Base-by-base conservation (phyloP, 2,888 invertebrate species). In the Epinotia nisella region DNA sequence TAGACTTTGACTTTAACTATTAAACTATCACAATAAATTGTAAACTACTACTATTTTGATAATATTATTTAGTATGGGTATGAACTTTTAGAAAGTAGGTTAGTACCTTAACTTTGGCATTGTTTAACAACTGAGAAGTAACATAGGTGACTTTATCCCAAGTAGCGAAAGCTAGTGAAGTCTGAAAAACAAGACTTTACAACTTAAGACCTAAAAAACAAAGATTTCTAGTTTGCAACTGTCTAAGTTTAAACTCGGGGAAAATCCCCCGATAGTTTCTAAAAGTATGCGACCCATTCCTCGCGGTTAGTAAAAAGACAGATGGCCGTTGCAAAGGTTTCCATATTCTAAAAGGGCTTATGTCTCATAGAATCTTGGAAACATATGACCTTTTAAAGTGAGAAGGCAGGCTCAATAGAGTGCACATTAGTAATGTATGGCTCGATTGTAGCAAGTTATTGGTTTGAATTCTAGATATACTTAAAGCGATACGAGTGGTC, bases 371-470 rank as follows among this genome's bases (percentile, higher is more conserved):
- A 24, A 17, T 29, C n/a, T 24, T 4, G 29, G 49, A 17, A 24
- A 17, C 5, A 13, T 49, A 62, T 10, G 62, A 49, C 49, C 10
- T 17, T 62, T 62, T 24, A 17, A n/a, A 61, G 1, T 24, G 0
- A n/a, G 24, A 15, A 4, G n/a, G 11, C 17, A 49, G 49, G n/a
- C n/a, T 49, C 49, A 49, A n/a, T 49, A 21, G 10, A 62, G 62
- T 62, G 29, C 29, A 49, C 62, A 62, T 62, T 62, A 62, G 62
- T 62, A 62, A 62, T 62, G 62, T 62, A 62, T 62, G 62, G 49
- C 17, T 62, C 62, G 49, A 51, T 62, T 62, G 24, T 49, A 24
- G 24, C 49, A 29, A 62, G 62, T 62, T 62, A 49, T 62, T 62
- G 62, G 24, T 21, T 62, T 29, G 45, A 62, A 62, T 49, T n/a